phyloP scores from a whole-genome alignment of 2,888 invertebrate species.

The Eugnorisma glareosa region DNA sequence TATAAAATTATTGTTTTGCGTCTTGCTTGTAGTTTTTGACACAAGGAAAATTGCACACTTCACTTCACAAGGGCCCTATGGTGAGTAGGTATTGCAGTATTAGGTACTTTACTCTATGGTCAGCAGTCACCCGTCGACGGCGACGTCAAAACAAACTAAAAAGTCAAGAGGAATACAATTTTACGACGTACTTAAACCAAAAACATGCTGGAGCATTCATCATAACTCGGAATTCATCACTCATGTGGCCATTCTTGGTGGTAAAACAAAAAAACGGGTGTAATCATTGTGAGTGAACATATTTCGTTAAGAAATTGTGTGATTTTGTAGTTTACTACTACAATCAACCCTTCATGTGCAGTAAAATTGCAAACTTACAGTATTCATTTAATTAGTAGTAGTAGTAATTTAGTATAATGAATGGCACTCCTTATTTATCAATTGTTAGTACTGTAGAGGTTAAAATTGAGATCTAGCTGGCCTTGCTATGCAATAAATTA shows the following conservation, averaged over 20 bases:
- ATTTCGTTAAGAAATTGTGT: background rate
- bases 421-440: background rate
- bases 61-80: too few species aligned
- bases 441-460: background rate
- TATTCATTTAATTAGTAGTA: background rate
- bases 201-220: background rate
- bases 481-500: background rate
- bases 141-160: slow-evolving; percentile 46
- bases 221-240: background rate
- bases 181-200: slow-evolving; percentile 6
- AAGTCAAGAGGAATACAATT: slow-evolving; percentile 8
- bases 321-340: background rate
- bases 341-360: background rate
- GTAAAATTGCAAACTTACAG: background rate
- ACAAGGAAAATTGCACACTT: too few species aligned
- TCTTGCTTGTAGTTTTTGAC: background rate
- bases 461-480: background rate
- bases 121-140: too few species aligned
- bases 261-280: background rate
- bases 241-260: background rate
- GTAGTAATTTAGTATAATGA: background rate
- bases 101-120: too few species aligned
- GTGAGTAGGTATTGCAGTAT: too few species aligned
- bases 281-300: slow-evolving; percentile 8
- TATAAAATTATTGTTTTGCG: background rate